phyloP scores from a whole-genome alignment of 2,797 vertebrate species.

The Hafferia zeledoni region DNA sequence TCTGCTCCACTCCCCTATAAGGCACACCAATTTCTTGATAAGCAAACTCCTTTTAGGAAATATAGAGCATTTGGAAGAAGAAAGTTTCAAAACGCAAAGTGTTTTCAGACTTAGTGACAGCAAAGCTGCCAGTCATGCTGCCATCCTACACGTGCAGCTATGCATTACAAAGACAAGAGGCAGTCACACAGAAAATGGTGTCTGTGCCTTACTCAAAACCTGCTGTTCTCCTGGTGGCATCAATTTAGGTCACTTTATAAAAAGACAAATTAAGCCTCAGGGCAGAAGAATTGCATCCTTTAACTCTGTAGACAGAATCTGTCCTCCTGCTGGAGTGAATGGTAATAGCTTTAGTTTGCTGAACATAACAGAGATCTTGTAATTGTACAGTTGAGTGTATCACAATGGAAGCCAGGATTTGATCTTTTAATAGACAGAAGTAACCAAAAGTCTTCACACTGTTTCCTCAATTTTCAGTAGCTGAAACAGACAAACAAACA shows the following conservation, averaged over 20 bases:
- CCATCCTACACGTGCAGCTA: not conserved
- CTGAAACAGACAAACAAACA: not conserved
- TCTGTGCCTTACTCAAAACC: not conserved
- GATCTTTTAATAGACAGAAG: not conserved
- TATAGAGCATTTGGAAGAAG: not conserved
- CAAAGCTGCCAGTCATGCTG: not conserved
- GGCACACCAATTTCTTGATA: not conserved
- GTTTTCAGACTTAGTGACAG: not conserved
- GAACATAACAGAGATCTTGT: not conserved
- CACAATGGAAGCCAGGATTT: not conserved
- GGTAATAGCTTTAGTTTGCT: not conserved
- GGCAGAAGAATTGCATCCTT: constrained; percentile 2
- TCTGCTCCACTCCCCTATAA: not conserved
- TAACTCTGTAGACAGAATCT: constrained; percentile 1
- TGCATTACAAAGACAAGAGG: not conserved
- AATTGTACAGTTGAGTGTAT: not conserved
- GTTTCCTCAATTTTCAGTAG: not conserved
- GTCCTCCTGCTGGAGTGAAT: not conserved
- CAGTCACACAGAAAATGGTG: constrained; percentile 29
- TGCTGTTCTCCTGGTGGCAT: constrained; percentile 29
- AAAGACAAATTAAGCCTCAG: constrained; percentile 21
- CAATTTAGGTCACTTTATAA: constrained; percentile 45
- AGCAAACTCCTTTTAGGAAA: not conserved
- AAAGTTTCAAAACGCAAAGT: not conserved
- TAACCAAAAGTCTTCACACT: not conserved